phyloP scores from a whole-genome alignment of 1,140 invertebrate genomes.

The Drosophila teissieri region DNA sequence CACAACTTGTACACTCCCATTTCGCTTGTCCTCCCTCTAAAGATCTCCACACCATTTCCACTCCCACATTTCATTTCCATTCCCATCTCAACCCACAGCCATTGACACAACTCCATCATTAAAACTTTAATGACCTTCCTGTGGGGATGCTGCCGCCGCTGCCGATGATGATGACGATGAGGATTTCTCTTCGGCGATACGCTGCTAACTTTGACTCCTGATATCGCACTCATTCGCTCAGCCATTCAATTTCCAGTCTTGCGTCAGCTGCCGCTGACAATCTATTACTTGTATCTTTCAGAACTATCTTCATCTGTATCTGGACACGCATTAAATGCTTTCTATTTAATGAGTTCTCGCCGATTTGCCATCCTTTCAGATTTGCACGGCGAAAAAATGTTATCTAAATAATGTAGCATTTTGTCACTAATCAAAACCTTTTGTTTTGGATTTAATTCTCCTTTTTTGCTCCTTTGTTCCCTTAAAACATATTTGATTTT shows the following conservation, averaged over 20 bases:
- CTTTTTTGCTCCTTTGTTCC: too few species aligned
- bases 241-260: conserved; percentile 53
- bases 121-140: conserved; percentile 82
- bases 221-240: conserved; percentile 60
- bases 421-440: too few species aligned
- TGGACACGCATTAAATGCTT: conserved; percentile 80
- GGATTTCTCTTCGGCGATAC: conserved; percentile 33
- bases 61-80: background rate
- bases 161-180: conserved; percentile 45
- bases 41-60: background rate
- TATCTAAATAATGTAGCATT: too few species aligned
- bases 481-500: too few species aligned
- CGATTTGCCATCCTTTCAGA: background rate
- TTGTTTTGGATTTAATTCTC: too few species aligned
- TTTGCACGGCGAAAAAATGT: conserved; percentile 5
- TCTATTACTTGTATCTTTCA: conserved; percentile 71
- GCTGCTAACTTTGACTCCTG: conserved; percentile 73
- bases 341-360: conserved; percentile 78
- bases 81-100: background rate
- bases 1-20: conserved; percentile 44
- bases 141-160: conserved; percentile 50
- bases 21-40: conserved; percentile 20
- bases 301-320: conserved; percentile 67
- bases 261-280: conserved; percentile 71
- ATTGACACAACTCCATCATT: conserved; percentile 72